A percentile compares a stretch with the other conserved stretches of the same genome.
Evolutionary conservation across 1,140 invertebrate species (phyloP).

Genomic region (Dendroctonus ponderosae): DNA sequence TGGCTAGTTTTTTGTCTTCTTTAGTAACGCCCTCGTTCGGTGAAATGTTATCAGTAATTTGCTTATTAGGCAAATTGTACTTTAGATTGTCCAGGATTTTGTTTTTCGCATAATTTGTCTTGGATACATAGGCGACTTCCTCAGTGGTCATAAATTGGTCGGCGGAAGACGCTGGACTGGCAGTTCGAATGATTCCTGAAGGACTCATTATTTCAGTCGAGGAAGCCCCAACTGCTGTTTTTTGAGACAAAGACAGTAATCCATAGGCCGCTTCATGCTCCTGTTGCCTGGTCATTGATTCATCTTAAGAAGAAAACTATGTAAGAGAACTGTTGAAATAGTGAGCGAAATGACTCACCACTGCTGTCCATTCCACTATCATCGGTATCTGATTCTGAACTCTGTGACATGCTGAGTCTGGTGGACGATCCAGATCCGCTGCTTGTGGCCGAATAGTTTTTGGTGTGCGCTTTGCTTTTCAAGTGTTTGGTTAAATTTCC

Average conservation of each 20-base stretch:
- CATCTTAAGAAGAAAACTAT: slow-evolving; percentile 38
- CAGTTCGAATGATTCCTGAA: slow-evolving; percentile 13
- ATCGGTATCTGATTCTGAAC: slow-evolving; percentile 64
- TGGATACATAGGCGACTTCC: slow-evolving; percentile 50
- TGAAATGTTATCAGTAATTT: slow-evolving; percentile 26
- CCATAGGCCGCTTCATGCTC: slow-evolving; percentile 88
- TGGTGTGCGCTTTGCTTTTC: slow-evolving; percentile 97
- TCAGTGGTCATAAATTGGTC: slow-evolving; percentile 46
- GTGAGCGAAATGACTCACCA: slow-evolving; percentile 52
- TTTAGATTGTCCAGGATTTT: slow-evolving; percentile 46
- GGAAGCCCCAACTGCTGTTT: slow-evolving; percentile 38
- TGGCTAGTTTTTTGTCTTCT: slow-evolving; percentile 29
- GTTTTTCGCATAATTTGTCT: slow-evolving; percentile 49
- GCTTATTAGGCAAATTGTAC: slow-evolving; percentile 14
- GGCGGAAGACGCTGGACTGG: slow-evolving; percentile 31
- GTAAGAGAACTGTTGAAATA: neutral
- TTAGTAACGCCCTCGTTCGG: neutral
- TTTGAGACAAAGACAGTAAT: slow-evolving; percentile 73
- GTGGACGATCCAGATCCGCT: slow-evolving; percentile 62
- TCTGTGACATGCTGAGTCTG: slow-evolving; percentile 56
- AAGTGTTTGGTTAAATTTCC: slow-evolving; percentile 98
- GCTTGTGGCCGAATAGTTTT: slow-evolving; percentile 46
- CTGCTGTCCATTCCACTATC: slow-evolving; percentile 70
- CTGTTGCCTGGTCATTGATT: slow-evolving; percentile 56
- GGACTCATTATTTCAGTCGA: slow-evolving; percentile 19